Evolutionary conservation across 2,888 invertebrate species (phyloP).

Genomic region (Kuschelorhynchus macadamiae): DNA sequence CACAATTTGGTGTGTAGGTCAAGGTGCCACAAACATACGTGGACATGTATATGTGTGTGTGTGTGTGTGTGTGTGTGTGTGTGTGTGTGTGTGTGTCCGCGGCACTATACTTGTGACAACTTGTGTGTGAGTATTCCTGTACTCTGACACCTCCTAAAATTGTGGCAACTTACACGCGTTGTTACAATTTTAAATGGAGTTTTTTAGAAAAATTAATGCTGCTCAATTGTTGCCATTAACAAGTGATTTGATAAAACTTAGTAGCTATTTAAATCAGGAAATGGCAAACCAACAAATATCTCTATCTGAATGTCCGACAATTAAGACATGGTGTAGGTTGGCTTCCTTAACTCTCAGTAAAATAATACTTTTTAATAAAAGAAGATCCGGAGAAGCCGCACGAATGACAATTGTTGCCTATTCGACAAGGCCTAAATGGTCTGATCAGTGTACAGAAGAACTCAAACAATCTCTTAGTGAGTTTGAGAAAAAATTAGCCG

Average conservation of each 20-base stretch:
- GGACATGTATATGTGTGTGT: no score
- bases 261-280: conserved; percentile 39
- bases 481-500: conserved; percentile 49
- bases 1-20: no score
- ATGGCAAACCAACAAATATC: conserved; percentile 29
- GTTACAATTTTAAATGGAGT: no score
- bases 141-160: no score
- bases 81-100: no score
- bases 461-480: conserved; percentile 41
- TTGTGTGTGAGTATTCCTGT: no score
- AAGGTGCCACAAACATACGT: no score
- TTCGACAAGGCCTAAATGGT: conserved; percentile 42
- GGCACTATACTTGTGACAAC: no score
- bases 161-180: no score
- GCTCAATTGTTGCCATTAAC: conserved; percentile 46
- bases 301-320: conserved; percentile 1
- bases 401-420: conserved; percentile 46
- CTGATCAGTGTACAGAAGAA: conserved; percentile 46
- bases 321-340: neutral
- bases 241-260: conserved; percentile 49
- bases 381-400: conserved; percentile 51
- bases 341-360: conserved; percentile 23
- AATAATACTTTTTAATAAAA: conserved; percentile 53
- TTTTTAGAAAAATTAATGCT: conserved; percentile 39
- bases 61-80: no score